Base-by-base conservation (phyloP, 2,797 vertebrate genomes). In the Pangasius krempfi region DNA sequence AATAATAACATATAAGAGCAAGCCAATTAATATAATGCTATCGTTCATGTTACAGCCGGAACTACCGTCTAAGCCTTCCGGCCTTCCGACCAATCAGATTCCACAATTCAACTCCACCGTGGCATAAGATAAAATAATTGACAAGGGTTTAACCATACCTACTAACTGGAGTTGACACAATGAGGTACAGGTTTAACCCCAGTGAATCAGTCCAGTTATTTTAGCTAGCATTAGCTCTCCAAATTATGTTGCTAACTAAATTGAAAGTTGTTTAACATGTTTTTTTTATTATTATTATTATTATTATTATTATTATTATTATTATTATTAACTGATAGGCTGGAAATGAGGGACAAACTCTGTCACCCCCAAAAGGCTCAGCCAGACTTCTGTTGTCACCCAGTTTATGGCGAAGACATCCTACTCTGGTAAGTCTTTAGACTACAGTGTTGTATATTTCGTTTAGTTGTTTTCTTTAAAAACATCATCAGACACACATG, bases 341-440 rank as follows among this genome's bases (percentile, higher is more conserved):
- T 33, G 62, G 62, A 68, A 68, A 84, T 68, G 64, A 84, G 8
- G 27, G 64, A 33, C n/a, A 33, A 52, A 30, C 5, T 52, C 64
- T 37, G 54, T 81, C 30, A 10, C 18, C n/a, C 5, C 5, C 0
- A 84, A 52, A 68, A 84, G 20, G 14, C 62, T 68, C 62, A 68
- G n/a, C 44, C 62, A 50, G 47, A 68, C 44, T 10, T 66, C 62
- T 70, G 16, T 13, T 52, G 62, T 12, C 62, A 54, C 7, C 2
- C 18, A 68, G 30, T 70, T 84, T 52, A 30, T n/a, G 25, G 37
- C 37, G 22, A 44, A 82, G 58, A 62, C 56, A 27, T 30, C 47
- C 52, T 33, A 68, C 44, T 25, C 44, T 66, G 82, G 82, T 84
- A 84, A 68, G 82, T 70, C 27, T 68, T 68, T 66, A 66, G 16